A percentile compares a stretch with the other conserved stretches of the same genome.
Evolutionary conservation across 2,797 vertebrate species (phyloP).

Genomic region (Sandelia bainsii): DNA sequence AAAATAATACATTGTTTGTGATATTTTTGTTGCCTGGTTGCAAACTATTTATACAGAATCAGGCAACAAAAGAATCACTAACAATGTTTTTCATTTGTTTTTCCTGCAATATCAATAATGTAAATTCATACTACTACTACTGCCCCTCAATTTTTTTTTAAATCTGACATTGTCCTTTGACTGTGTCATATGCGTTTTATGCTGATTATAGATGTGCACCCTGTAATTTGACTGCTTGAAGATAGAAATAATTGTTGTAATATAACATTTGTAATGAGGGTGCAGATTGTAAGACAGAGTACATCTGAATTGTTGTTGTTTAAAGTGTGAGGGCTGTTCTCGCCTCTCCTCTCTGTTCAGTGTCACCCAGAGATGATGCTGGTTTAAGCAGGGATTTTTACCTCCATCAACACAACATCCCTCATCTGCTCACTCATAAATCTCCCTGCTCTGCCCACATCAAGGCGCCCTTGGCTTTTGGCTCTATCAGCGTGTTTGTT

Average conservation of each 20-base stretch:
- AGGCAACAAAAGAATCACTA: neutral
- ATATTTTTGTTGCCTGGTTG: no score
- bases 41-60: neutral
- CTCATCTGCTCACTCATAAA: slow-evolving; percentile 61
- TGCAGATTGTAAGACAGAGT: slow-evolving; percentile 6
- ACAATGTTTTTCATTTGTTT: no score
- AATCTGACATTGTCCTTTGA: slow-evolving; percentile 6
- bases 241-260: slow-evolving; percentile 45
- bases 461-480: slow-evolving; percentile 51
- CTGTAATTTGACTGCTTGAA: slow-evolving; percentile 54
- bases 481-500: slow-evolving; percentile 51
- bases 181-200: slow-evolving; percentile 16
- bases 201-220: slow-evolving; percentile 38
- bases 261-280: slow-evolving; percentile 9
- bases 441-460: slow-evolving; percentile 55
- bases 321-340: slow-evolving; percentile 7
- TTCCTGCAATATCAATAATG: no score
- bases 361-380: slow-evolving; percentile 50
- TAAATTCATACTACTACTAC: neutral
- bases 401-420: slow-evolving; percentile 27
- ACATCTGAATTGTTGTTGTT: slow-evolving; percentile 1
- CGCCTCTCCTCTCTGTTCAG: slow-evolving; percentile 2
- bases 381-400: slow-evolving; percentile 48
- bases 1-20: neutral
- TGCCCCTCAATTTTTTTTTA: neutral